These are phyloP conservation scores for Syngnathus rostellatus DNA, from an alignment of 2,797 vertebrate species.

Conservation along the genomic window DNA sequence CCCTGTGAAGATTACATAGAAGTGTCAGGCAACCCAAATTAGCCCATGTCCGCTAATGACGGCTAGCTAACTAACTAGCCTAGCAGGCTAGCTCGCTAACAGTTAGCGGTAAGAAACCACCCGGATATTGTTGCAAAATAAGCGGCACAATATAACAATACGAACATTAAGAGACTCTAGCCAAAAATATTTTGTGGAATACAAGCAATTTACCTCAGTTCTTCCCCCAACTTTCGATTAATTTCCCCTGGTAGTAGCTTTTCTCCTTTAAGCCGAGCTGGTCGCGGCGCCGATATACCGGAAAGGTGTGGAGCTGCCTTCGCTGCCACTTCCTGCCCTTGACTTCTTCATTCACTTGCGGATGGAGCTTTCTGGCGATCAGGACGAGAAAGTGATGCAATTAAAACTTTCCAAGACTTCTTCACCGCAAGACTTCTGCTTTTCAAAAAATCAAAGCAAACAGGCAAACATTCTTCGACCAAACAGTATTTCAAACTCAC, in stretches of 20 bases:
- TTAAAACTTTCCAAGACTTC: not conserved
- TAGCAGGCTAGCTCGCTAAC: conserved; percentile 42
- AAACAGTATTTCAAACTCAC: not conserved
- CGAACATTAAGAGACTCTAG: not conserved
- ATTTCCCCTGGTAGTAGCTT: conserved; percentile 48
- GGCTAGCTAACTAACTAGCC: conserved; percentile 46
- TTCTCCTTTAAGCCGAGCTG: conserved; percentile 59
- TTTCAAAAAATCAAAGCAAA: not conserved
- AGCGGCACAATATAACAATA: not conserved
- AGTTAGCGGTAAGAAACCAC: conserved; percentile 42
- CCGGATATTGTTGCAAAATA: conserved; percentile 10
- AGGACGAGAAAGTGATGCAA: not conserved
- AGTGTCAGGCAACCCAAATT: conserved; percentile 64
- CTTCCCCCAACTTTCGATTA: conserved; percentile 35
- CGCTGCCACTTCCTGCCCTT: conserved; percentile 65
- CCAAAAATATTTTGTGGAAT: not conserved
- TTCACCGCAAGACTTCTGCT: not conserved
- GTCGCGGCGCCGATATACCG: conserved; percentile 66
- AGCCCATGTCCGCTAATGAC: conserved; percentile 50
- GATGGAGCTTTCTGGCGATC: not conserved
- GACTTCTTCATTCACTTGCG: not conserved
- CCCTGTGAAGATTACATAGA: conserved; percentile 64
- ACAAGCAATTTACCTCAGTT: conserved; percentile 42
- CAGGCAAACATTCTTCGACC: not conserved
- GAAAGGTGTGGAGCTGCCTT: conserved; percentile 75